Base-by-base conservation (phyloP, 1,140 invertebrate species). In the Zaprionus africanus region DNA sequence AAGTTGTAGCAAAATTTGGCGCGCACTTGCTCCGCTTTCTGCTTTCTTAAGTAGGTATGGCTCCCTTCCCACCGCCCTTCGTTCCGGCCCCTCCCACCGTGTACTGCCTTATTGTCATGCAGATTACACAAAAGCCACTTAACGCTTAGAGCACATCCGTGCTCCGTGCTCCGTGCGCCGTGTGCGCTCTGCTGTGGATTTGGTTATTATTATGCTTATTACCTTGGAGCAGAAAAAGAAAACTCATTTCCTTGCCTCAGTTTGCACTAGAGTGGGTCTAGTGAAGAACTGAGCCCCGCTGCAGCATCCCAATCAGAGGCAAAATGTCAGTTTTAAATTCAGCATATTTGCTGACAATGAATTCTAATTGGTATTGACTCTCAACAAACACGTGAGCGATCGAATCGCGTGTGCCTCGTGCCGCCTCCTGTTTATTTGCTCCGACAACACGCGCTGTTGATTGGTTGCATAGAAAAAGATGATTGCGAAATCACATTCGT, bases 121-220 rank as follows among this genome's bases (percentile, higher is more conserved):
- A 87, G 84, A 87, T 87, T 87, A 80, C 68, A 81, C 81, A 67
- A 81, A 88, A 78, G 70, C 81, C 82, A 85, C 82, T 81, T 84
- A 60, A 61, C 68, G 60, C 64, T 67, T 78, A 34, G 60, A 59
- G 76, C 56, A 68, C 46, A 43, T 43, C 74, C 62, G 63, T 72
- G 57, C 41, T 17, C 31, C 9, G 31, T 31, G 31, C 31, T 9
- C 31, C 31, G 31, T n/a, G 41, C 41, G 6, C n/a, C 15, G 41
- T 46, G 13, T 43, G 58, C 34, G 54, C 19, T 28, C 58, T 75
- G 60, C 5, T 3, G 57, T 43, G 58, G 19, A 60, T 65, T 36
- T 56, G 77, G 59, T 77, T 81, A 90, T 90, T 79, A 81, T 88
- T 80, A 88, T 87, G 80, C 83, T 79, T 86, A 79, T 86, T 86